Base-by-base conservation (phyloP, 2,888 invertebrate species). In the Colostygia pectinataria region DNA sequence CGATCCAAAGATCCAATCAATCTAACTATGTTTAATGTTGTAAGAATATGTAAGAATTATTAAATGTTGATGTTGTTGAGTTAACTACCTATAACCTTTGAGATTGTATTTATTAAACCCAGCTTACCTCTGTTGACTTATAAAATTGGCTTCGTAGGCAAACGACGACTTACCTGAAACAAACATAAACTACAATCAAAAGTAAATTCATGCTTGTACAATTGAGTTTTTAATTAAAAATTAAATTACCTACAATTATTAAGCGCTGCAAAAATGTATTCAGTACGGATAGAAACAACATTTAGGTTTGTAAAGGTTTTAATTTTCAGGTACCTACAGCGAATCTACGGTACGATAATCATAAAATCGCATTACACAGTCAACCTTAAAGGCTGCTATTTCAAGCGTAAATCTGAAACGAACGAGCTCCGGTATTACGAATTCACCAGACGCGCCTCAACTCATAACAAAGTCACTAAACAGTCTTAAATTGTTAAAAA, bases 401-500 rank as follows among this genome's bases (percentile, higher is more conserved):
- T 57, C 51, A 53, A 63, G 66, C 65, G 67, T 70, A 76, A 79
- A 77, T 77, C 72, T 68, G 65, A 63, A 74, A 74, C 69, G 66
- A 75, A 77, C 70, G 70, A 74, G 59, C 57, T 55, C 55, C 57
- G 59, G 63, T 59, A 71, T 79, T 71, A 75, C 58, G 62, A 66
- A 79, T 78, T 76, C 76, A 74, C 65, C 68, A 72, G 74, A 69
- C 71, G 73, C 73, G 68, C 63, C 66, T 68, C 68, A 69, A 71
- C 77, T 81, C 79, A 75, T 78, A 79, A 78, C 76, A 74, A 80
- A 81, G 79, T 80, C 80, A 75, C 77, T 81, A 80, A 82, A 80
- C 77, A 79, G 76, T 77, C 79, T 78, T 76, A 80, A 88, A 86
- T 88, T 85, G 85, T 84, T 84, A 88, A 88, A 88, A 86, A 88